phyloP scores from a whole-genome alignment of 2,888 invertebrate genomes.

The Heliconius ethilla region DNA sequence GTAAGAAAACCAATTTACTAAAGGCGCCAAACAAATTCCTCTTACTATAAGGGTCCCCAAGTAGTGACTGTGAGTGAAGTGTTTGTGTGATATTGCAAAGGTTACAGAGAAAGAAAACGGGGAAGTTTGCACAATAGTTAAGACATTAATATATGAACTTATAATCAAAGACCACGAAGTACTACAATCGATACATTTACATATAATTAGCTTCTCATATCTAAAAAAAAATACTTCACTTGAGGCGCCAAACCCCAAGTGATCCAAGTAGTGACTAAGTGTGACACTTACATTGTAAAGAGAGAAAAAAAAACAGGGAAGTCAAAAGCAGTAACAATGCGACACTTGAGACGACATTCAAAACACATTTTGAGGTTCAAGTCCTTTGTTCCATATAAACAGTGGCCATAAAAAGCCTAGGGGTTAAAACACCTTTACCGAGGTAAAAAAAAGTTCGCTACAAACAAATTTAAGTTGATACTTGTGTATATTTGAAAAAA shows the following conservation, averaged over 20 bases:
- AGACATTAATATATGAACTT: neutral
- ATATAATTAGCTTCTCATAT: neutral
- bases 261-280: slow-evolving; percentile 22
- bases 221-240: neutral
- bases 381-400: slow-evolving; percentile 38
- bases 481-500: neutral
- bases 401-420: slow-evolving; percentile 38
- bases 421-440: slow-evolving; percentile 30
- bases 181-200: neutral
- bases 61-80: neutral
- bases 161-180: neutral
- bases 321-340: slow-evolving; percentile 41
- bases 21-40: neutral
- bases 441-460: slow-evolving; percentile 1
- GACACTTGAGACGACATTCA: slow-evolving; percentile 44
- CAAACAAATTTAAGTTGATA: slow-evolving; percentile 11
- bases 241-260: slow-evolving; percentile 1
- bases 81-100: neutral
- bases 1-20: neutral
- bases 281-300: slow-evolving; percentile 31
- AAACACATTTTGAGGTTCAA: slow-evolving; percentile 42
- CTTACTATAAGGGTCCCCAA: neutral
- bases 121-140: slow-evolving; percentile 26
- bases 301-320: slow-evolving; percentile 34
- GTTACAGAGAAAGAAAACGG: slow-evolving; percentile 23